Conservation (phyloP, 2,888 invertebrate species). For the Chalcis sispes region DNA sequence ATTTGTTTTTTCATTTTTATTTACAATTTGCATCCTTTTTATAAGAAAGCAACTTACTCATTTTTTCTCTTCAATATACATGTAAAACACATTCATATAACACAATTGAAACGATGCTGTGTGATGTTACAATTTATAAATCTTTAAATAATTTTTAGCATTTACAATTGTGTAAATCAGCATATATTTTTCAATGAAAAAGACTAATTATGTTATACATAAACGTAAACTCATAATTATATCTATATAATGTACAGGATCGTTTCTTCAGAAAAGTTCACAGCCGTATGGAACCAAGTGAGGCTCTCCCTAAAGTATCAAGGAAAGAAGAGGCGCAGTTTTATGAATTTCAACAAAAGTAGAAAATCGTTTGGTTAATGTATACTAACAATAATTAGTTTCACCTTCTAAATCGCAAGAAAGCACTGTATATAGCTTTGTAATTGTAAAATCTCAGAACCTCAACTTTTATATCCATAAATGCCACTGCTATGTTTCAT, state of each 20-base stretch:
- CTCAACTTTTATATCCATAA: constrained; percentile 55
- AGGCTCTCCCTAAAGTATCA: constrained; percentile 59
- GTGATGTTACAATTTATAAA: constrained; percentile 34
- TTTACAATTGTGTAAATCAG: constrained; percentile 47
- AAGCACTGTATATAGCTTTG: constrained; percentile 16
- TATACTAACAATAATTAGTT: constrained; percentile 2
- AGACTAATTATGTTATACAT: constrained; percentile 22
- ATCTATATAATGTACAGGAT: constrained; percentile 69
- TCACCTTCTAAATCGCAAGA: constrained; percentile 6
- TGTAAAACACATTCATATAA: constrained; percentile 39
- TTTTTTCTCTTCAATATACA: constrained; percentile 1
- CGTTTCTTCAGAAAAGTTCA: constrained; percentile 71
- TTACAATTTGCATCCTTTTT: constrained; percentile 43
- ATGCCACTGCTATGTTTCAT: constrained; percentile 51
- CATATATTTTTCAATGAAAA: constrained; percentile 43
- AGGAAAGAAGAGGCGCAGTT: not conserved
- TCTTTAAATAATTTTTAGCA: constrained; percentile 11
- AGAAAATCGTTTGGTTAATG: constrained; percentile 16
- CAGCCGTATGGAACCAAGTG: constrained; percentile 73
- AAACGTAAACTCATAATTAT: constrained; percentile 59
- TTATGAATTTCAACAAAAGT: constrained; percentile 12
- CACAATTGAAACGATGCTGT: constrained; percentile 36
- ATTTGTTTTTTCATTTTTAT: constrained; percentile 40
- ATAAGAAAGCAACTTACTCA: constrained; percentile 39
- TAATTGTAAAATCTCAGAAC: constrained; percentile 38